These are phyloP conservation scores for Nymphalis urticae DNA, from an alignment of 2,888 invertebrate genomes.

Conservation along the genomic window DNA sequence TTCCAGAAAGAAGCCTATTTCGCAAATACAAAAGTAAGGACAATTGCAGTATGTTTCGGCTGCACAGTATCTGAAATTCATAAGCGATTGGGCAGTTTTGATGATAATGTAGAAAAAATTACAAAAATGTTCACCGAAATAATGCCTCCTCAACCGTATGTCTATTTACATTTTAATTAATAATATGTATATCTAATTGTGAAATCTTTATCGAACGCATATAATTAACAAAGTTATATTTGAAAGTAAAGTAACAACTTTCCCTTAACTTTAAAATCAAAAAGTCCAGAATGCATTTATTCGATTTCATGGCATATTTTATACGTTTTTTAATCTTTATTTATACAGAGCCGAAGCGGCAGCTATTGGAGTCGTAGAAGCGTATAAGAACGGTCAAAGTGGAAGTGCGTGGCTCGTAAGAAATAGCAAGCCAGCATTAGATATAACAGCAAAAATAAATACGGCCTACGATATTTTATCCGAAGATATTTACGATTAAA, in stretches of 20 bases:
- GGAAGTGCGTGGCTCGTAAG: conserved; percentile 11
- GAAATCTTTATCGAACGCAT: no score
- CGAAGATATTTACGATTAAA: neutral
- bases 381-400: conserved; percentile 10
- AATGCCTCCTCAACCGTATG: no score
- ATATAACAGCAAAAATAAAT: conserved; percentile 7
- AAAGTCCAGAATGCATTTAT: no score
- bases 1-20: conserved; percentile 51
- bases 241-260: no score
- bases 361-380: conserved; percentile 1
- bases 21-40: conserved; percentile 55
- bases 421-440: neutral
- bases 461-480: conserved; percentile 3
- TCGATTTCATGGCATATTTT: no score
- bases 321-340: neutral
- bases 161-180: no score
- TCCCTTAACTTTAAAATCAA: no score
- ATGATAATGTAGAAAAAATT: neutral
- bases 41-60: conserved; percentile 65
- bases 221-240: no score
- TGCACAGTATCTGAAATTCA: conserved; percentile 57
- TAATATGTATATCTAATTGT: no score
- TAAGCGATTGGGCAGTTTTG: neutral
- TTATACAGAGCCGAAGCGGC: neutral
- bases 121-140: no score